Evolutionary conservation across 2,888 invertebrate genomes (phyloP).

Genomic region (Drosophila niveifrons): DNA sequence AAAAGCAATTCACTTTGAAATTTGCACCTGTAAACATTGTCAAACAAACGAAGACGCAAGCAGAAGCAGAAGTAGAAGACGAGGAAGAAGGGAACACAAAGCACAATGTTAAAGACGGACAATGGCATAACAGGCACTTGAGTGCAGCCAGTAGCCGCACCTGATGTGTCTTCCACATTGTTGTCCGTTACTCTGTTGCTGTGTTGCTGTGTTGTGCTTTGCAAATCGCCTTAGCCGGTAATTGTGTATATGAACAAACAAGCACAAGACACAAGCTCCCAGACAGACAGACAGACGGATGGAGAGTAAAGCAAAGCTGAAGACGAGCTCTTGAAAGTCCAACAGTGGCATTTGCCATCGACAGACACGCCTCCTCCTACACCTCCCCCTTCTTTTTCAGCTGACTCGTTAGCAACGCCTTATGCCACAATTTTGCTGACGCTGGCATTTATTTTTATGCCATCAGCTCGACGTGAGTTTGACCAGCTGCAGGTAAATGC

Average conservation of each 20-base stretch:
- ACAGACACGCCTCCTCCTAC: conserved; percentile 21
- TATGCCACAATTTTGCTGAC: conserved; percentile 73
- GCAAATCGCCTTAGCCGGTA: conserved; percentile 80
- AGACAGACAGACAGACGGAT: background rate
- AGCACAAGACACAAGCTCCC: conserved; percentile 6
- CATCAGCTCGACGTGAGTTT: conserved; percentile 57
- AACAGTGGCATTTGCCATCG: conserved; percentile 20
- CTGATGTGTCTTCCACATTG: conserved; percentile 52
- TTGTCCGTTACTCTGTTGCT: conserved; percentile 12
- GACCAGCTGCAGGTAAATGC: conserved; percentile 79
- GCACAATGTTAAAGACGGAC: conserved; percentile 44
- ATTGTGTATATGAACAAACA: conserved; percentile 77
- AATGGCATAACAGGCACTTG: conserved; percentile 72
- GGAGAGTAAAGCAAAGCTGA: background rate
- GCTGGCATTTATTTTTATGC: conserved; percentile 51
- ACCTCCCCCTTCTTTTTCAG: background rate
- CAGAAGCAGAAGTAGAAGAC: background rate
- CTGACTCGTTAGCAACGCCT: conserved; percentile 59
- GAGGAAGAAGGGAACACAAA: conserved; percentile 14
- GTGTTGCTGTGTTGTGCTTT: conserved; percentile 47
- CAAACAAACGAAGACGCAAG: conserved; percentile 52
- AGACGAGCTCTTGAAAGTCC: conserved; percentile 22
- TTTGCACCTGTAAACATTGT: conserved; percentile 82
- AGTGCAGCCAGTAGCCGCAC: conserved; percentile 64
- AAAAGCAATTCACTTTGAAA: conserved; percentile 82